These are phyloP conservation scores for Crossaster papposus DNA, from an alignment of 53 echinoderm and acorn worm genomes.

Conservation along the genomic window DNA sequence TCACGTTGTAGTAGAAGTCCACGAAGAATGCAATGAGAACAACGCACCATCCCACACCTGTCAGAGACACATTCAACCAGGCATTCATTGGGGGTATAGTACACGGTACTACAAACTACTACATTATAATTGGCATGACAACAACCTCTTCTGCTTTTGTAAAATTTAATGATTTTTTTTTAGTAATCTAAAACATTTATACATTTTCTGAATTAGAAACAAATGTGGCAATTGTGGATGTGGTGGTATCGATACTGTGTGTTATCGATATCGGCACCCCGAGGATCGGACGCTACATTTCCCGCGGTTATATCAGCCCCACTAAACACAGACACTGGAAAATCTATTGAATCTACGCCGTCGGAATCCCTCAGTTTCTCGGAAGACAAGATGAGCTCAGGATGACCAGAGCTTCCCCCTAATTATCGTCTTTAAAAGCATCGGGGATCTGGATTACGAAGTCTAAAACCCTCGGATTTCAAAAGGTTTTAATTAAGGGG, in stretches of 20 bases:
- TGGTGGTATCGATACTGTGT: neutral
- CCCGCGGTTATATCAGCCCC: neutral
- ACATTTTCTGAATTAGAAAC: too few relatives aligned
- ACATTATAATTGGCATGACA: too few relatives aligned
- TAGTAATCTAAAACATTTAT: too few relatives aligned
- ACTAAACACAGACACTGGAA: neutral
- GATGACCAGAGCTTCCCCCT: slow-evolving; percentile 3
- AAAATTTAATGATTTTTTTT: too few relatives aligned
- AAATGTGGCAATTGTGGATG: neutral
- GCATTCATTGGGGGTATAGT: neutral
- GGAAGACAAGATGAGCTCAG: slow-evolving; percentile 13
- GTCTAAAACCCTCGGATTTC: slow-evolving; percentile 30
- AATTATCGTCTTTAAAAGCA: slow-evolving; percentile 49
- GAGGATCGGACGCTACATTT: neutral
- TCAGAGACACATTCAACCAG: neutral
- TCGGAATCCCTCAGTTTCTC: slow-evolving; percentile 9
- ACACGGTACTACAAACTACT: too few relatives aligned
- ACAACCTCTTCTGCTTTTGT: too few relatives aligned
- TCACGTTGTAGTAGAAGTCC: slow-evolving; percentile 99
- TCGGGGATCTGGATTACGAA: slow-evolving; percentile 22
- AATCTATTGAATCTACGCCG: neutral
- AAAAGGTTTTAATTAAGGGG: slow-evolving; percentile 44
- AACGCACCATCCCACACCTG: slow-evolving; percentile 94
- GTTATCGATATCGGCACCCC: neutral
- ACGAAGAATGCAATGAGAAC: slow-evolving; percentile 94